Evolutionary conservation across 2,113 vertebrate genomes (phyloP).

Genomic region (Planiliza haematocheilus): DNA sequence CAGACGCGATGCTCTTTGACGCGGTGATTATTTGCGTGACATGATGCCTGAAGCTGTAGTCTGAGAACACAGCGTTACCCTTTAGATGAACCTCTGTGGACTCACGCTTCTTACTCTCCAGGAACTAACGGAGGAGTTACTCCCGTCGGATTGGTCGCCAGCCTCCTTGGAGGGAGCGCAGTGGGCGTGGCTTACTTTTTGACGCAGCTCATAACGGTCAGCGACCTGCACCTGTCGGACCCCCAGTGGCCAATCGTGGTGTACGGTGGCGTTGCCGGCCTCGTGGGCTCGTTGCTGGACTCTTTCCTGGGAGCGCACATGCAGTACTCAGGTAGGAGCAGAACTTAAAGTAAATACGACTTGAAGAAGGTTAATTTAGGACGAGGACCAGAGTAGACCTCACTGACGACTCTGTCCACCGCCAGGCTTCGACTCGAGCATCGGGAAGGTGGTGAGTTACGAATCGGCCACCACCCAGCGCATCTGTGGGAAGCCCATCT

Average conservation of each 20-base stretch:
- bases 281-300: conserved; percentile 94
- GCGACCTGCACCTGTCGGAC: conserved; percentile 87
- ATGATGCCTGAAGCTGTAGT: too few species aligned
- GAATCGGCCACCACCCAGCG: conserved; percentile 82
- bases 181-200: conserved; percentile 90
- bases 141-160: conserved; percentile 87
- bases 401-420: too few species aligned
- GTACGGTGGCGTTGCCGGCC: conserved; percentile 89
- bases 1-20: too few species aligned
- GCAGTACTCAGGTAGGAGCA: conserved; percentile 94
- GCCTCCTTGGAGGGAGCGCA: conserved; percentile 89
- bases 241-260: conserved; percentile 94
- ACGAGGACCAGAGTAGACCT: too few species aligned
- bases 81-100: too few species aligned
- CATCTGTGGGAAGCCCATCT: conserved; percentile 92
- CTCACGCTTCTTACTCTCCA: conserved; percentile 65
- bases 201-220: conserved; percentile 87
- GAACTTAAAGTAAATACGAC: too few species aligned
- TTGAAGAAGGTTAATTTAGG: too few species aligned
- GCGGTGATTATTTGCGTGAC: too few species aligned
- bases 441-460: conserved; percentile 89
- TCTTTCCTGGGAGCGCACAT: conserved; percentile 94
- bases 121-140: conserved; percentile 96
- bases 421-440: conserved; percentile 89
- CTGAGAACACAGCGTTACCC: too few species aligned